Conservation (phyloP, 1,140 invertebrate genomes). For the honey bee (Apis mellifera) region Amel_HAv3.1 CM009931.2:6348001-6348500, state of each 20-base stretch:
- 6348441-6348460: conserved; percentile 17
- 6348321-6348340: neutral
- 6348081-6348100: too few species aligned
- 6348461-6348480: neutral
- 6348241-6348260: neutral
- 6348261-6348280: neutral
- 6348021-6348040: too few species aligned
- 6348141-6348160: too few species aligned
- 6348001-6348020: too few species aligned
- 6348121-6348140: too few species aligned
- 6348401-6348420: conserved; percentile 13
- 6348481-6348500: conserved; percentile 11
- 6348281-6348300: neutral
- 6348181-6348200: too few species aligned
- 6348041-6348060: too few species aligned
- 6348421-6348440: conserved; percentile 27
- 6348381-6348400: neutral
- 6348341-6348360: conserved; percentile 7
- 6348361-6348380: neutral
- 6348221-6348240: neutral
- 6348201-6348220: too few species aligned
- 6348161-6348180: too few species aligned
- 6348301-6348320: neutral
- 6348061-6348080: too few species aligned
- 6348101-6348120: too few species aligned